These are phyloP conservation scores for Hemaris fuciformis DNA, from an alignment of 2,888 invertebrate species.

Conservation along the genomic window DNA sequence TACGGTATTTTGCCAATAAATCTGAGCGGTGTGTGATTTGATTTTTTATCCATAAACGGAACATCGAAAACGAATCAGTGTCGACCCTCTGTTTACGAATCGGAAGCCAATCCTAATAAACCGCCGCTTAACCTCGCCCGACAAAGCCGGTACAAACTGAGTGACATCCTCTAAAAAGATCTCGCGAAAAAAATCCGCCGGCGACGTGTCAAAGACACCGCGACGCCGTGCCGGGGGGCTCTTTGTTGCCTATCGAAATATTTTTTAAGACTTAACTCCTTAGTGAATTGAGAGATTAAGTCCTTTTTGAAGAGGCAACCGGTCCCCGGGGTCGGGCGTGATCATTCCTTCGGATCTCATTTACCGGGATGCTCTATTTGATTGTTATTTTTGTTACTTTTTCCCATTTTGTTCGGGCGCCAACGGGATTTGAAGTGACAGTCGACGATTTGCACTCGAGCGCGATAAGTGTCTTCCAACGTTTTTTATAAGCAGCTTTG, in stretches of 20 bases:
- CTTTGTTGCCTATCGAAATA: constrained; percentile 79
- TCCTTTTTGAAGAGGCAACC: constrained; percentile 83
- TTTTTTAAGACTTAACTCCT: constrained; percentile 82
- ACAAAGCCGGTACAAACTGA: constrained; percentile 81
- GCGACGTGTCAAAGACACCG: constrained; percentile 82
- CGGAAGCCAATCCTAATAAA: constrained; percentile 79
- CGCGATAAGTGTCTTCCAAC: constrained; percentile 77
- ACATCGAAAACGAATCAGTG: constrained; percentile 58
- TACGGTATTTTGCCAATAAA: constrained; percentile 52
- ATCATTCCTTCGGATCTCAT: constrained; percentile 81
- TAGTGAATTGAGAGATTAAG: constrained; percentile 82
- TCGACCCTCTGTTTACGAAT: constrained; percentile 72
- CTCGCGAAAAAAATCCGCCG: constrained; percentile 76
- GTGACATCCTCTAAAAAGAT: constrained; percentile 77
- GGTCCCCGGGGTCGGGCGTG: constrained; percentile 80
- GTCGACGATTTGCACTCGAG: constrained; percentile 78
- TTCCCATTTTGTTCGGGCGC: constrained; percentile 65
- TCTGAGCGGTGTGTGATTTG: constrained; percentile 44
- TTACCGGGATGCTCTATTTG: constrained; percentile 79
- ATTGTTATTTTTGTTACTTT: constrained; percentile 81
- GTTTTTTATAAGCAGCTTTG: constrained; percentile 76
- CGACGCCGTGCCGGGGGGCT: constrained; percentile 64
- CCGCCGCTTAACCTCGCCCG: constrained; percentile 77
- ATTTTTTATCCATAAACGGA: constrained; percentile 49
- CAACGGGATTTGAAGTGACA: constrained; percentile 77